Evolutionary conservation across 2,797 vertebrate species (phyloP), one percentile per base, ranked within the genome.

Genomic region (Phoebastria nigripes): DNA sequence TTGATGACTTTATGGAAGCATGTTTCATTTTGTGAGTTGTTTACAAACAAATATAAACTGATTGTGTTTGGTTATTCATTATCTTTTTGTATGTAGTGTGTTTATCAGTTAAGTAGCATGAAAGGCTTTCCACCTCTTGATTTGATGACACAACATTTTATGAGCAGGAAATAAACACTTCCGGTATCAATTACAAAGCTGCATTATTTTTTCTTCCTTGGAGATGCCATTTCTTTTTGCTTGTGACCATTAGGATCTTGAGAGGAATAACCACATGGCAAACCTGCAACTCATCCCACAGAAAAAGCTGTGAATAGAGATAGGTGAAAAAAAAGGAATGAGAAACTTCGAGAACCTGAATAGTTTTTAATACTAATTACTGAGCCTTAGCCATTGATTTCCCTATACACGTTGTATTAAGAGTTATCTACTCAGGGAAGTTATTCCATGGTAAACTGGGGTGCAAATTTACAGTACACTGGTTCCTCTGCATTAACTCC

Each of bases 381-480:
- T 39, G 15, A 79, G 52, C 4, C 46, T 35, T 70, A 76, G 55
- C 22, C 4, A 6, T 79, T 84, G 51, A 93, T 95, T 95, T 94
- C 67, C 78, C 70, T 70, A 7, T 77, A n/a, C 37, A 22, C 2
- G 0, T 42, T 61, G 21, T 93, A 69, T 73, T 82, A 76, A 82
- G 73, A 89, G 42, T 82, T 95, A 82, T 80, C 84, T 92, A 69
- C 59, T 89, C 39, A 77, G 29, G 19, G 17, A 80, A 82, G 26
- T 82, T 94, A 82, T 93, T 87, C 78, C 2, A 3, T 55, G 74
- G 70, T 91, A 97, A 97, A 84, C 71, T 80, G 91, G 71, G 71
- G 87, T 94, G 67, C 74, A 95, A 94, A 97, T 97, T 94, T 95
- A 95, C 96, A 94, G 96, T 96, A 94, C 91, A 95, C 74, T 97